These are phyloP conservation scores for Cercopithecus mona DNA, from an alignment of 2,113 vertebrate genomes.

Conservation along the genomic window DNA sequence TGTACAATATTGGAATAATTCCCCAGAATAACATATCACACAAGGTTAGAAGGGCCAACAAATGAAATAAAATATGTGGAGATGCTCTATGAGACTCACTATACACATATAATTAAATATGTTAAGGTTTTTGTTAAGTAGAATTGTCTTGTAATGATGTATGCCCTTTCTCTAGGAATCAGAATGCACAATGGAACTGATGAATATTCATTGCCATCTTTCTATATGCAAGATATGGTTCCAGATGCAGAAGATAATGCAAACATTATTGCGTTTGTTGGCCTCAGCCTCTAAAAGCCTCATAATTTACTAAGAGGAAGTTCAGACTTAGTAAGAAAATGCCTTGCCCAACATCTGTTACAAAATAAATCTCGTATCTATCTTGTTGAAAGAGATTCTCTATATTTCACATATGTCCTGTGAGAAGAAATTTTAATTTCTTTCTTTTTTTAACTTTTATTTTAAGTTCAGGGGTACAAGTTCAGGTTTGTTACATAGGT, in stretches of 20 bases:
- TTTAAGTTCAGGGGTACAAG: too few species aligned
- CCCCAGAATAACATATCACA: background rate
- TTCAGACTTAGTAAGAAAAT: background rate
- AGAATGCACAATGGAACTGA: background rate
- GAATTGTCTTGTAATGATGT: background rate
- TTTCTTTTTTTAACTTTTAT: too few species aligned
- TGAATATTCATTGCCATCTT: background rate
- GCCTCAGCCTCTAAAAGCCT: background rate
- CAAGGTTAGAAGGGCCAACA: background rate
- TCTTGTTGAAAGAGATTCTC: background rate
- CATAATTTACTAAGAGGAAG: background rate
- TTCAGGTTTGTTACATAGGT: too few species aligned
- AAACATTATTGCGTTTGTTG: background rate
- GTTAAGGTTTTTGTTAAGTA: background rate
- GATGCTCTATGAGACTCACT: background rate
- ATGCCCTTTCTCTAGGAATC: background rate
- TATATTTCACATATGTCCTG: background rate
- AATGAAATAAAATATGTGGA: background rate
- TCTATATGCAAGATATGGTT: background rate
- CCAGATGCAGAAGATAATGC: background rate
- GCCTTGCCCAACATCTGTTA: background rate
- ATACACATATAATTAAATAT: background rate
- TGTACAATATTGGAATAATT: background rate
- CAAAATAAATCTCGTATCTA: background rate
- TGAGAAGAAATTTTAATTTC: background rate